phyloP scores from a whole-genome alignment of 53 echinoderm and acorn worm genomes.

The Echinarachnius parma region DNA sequence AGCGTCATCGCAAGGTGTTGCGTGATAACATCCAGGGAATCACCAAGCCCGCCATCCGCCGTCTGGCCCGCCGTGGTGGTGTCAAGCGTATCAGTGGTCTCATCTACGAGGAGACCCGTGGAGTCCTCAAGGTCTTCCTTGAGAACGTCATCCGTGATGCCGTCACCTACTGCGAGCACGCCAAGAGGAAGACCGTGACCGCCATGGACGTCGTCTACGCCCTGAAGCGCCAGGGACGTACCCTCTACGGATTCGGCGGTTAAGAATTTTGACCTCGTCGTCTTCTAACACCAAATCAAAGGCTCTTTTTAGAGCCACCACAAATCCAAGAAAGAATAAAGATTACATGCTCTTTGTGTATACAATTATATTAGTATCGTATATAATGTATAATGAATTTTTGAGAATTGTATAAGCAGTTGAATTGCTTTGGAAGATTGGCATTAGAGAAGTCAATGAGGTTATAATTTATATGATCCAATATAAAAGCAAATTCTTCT shows the following conservation, averaged over 20 bases:
- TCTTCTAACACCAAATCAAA: background rate
- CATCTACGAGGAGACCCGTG: slow-evolving; percentile 97
- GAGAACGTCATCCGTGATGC: slow-evolving; percentile 99
- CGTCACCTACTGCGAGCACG: slow-evolving; percentile 99
- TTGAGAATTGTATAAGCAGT: no score
- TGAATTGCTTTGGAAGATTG: no score
- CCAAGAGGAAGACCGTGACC: slow-evolving; percentile 99
- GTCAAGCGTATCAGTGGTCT: slow-evolving; percentile 95
- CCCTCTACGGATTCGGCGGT: slow-evolving; percentile 95
- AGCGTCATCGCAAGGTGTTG: slow-evolving; percentile 94
- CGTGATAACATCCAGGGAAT: slow-evolving; percentile 99
- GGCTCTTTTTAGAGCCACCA: slow-evolving; percentile 47
- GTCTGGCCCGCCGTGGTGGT: slow-evolving; percentile 92
- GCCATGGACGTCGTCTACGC: slow-evolving; percentile 99
- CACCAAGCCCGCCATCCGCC: slow-evolving; percentile 97
- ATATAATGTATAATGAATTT: no score
- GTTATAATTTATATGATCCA: no score
- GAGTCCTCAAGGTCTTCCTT: slow-evolving; percentile 94
- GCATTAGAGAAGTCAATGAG: no score
- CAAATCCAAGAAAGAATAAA: slow-evolving; percentile 30
- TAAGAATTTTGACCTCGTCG: slow-evolving; percentile 29
- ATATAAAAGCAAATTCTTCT: no score
- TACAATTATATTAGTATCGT: no score
- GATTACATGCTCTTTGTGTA: no score
- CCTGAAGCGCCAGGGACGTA: slow-evolving; percentile 92